A percentile compares a stretch with the other conserved stretches of the same genome.
phyloP scores from a whole-genome alignment of 1,140 invertebrate species.

The Danaus plexippus region DNA sequence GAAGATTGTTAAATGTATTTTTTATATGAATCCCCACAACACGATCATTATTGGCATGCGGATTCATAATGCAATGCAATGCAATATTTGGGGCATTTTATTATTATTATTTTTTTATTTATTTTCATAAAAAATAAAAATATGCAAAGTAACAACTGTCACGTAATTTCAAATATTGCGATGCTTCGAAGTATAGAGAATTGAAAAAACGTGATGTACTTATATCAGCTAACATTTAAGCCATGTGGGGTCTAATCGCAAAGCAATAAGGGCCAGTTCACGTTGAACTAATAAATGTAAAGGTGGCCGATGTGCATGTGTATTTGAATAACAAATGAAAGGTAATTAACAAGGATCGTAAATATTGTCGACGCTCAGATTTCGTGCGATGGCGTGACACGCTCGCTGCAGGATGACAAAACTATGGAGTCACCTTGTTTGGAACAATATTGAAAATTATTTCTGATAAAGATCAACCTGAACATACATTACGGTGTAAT shows the following conservation, averaged over 20 bases:
- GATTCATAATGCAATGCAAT: no score
- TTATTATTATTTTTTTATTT: not conserved
- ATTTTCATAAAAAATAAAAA: not conserved
- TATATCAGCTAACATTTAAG: no score
- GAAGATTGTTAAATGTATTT: no score
- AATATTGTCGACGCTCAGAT: slow-evolving; percentile 38
- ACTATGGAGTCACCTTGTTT: slow-evolving; percentile 19
- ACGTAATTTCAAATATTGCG: not conserved
- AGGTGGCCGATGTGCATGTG: slow-evolving; percentile 2
- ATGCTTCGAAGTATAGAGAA: not conserved
- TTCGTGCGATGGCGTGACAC: slow-evolving; percentile 25
- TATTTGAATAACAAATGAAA: slow-evolving; percentile 43
- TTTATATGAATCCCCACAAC: no score
- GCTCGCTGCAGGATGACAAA: slow-evolving; percentile 22
- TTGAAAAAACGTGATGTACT: no score
- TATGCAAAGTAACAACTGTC: slow-evolving; percentile 7
- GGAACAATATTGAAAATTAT: not conserved
- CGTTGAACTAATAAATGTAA: slow-evolving; percentile 1
- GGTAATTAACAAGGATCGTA: slow-evolving; percentile 39
- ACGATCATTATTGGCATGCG: no score
- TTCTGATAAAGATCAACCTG: not conserved
- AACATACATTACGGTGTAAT: not conserved
- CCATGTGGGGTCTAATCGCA: not conserved
- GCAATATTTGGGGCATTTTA: not conserved
- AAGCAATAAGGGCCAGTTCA: not conserved